Conservation (phyloP, 2,797 vertebrate species). For the Galagoides demidoff region DNA sequence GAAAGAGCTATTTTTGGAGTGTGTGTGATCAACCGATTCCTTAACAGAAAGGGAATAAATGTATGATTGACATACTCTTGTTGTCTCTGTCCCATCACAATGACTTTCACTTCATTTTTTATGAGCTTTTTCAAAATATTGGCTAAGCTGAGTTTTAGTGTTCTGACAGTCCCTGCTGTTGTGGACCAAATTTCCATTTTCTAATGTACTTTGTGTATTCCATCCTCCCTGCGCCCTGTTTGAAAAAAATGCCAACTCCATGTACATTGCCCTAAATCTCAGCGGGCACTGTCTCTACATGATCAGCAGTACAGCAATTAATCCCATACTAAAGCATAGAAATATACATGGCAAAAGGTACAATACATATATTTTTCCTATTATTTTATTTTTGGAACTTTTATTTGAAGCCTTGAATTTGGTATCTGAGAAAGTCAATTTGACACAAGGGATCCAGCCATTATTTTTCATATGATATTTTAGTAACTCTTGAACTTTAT, state of each 20-base stretch:
- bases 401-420: not conserved
- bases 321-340: not conserved
- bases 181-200: not conserved
- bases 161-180: not conserved
- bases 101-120: not conserved
- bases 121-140: not conserved
- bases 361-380: too few relatives aligned
- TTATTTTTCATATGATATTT: slow-evolving; percentile 16
- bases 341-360: not conserved
- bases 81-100: not conserved
- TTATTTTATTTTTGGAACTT: not conserved
- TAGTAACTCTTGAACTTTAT: not conserved
- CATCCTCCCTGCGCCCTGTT: not conserved
- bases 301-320: not conserved
- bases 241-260: not conserved
- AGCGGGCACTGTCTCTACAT: not conserved
- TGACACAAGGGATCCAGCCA: not conserved
- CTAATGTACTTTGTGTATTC: not conserved
- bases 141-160: not conserved
- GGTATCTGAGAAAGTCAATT: slow-evolving; percentile 36
- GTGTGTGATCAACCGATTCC: not conserved
- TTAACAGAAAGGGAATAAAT: not conserved
- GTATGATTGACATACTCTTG: not conserved
- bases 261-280: not conserved
- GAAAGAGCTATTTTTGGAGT: not conserved